phyloP scores from a whole-genome alignment of 2,113 vertebrate species.

The Regulus satrapa region DNA sequence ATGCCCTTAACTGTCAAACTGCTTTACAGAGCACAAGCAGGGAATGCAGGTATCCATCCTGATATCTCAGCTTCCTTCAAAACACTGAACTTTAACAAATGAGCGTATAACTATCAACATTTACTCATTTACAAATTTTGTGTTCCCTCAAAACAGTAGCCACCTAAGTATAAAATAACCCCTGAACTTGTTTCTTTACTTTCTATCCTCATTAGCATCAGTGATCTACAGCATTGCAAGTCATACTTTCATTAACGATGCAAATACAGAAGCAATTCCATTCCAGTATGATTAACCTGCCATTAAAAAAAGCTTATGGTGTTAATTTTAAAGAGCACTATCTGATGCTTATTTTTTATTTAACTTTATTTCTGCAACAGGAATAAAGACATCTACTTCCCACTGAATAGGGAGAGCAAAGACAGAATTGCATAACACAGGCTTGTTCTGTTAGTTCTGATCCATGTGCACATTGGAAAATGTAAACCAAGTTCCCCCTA shows the following conservation, averaged over 20 bases:
- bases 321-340: neutral
- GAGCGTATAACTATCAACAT: neutral
- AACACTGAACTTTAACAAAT: neutral
- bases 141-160: neutral
- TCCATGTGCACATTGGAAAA: neutral
- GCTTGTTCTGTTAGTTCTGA: neutral
- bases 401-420: neutral
- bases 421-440: rapidly evolving
- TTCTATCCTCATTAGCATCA: neutral
- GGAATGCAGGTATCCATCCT: rapidly evolving
- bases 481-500: neutral
- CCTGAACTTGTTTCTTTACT: neutral
- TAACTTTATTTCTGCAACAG: neutral
- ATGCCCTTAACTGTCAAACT: neutral
- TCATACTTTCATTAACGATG: rapidly evolving
- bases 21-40: neutral
- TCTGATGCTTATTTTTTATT: neutral
- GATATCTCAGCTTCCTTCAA: neutral
- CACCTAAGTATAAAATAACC: rapidly evolving
- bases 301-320: neutral
- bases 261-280: neutral
- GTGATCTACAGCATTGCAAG: neutral
- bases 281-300: neutral
- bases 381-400: neutral
- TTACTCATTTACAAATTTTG: neutral